A percentile compares a stretch with the other conserved stretches of the same genome.
phyloP scores from a whole-genome alignment of 2,888 invertebrate species.

The Leptogaster cylindrica region DNA sequence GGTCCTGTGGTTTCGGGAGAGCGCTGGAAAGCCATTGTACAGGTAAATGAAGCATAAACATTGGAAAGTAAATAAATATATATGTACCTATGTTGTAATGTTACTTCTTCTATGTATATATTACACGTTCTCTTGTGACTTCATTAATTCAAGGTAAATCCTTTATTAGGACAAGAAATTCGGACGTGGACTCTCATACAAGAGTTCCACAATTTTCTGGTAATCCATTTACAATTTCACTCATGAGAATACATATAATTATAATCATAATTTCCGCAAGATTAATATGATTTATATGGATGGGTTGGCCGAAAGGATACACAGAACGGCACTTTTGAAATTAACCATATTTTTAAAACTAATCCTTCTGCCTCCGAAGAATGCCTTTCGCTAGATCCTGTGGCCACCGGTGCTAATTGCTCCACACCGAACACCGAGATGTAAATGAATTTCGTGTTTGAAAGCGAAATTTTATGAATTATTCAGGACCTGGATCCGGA shows the following conservation, averaged over 20 bases:
- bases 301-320: constrained; percentile 27
- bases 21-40: constrained; percentile 86
- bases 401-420: constrained; percentile 34
- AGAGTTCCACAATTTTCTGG: constrained; percentile 22
- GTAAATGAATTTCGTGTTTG: constrained; percentile 32
- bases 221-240: constrained; percentile 46
- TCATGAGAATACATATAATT: constrained; percentile 44
- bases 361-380: constrained; percentile 25
- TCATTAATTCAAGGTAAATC: constrained; percentile 37
- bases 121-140: constrained; percentile 13
- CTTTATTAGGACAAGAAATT: constrained; percentile 26
- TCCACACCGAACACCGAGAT: constrained; percentile 13
- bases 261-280: constrained; percentile 44
- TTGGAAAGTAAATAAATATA: constrained; percentile 3
- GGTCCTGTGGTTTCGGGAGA: constrained; percentile 91
- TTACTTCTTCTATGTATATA: too few relatives aligned
- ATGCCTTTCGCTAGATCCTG: not conserved
- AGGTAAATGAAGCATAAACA: constrained; percentile 72
- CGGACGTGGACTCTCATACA: not conserved
- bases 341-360: constrained; percentile 43
- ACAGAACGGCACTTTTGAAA: constrained; percentile 44
- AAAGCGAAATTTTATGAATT: constrained; percentile 33
- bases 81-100: too few relatives aligned
- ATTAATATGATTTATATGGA: constrained; percentile 46
- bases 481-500: constrained; percentile 1